Evolutionary conservation across 2,888 invertebrate genomes (phyloP).

Genomic region (Idaea biselata): DNA sequence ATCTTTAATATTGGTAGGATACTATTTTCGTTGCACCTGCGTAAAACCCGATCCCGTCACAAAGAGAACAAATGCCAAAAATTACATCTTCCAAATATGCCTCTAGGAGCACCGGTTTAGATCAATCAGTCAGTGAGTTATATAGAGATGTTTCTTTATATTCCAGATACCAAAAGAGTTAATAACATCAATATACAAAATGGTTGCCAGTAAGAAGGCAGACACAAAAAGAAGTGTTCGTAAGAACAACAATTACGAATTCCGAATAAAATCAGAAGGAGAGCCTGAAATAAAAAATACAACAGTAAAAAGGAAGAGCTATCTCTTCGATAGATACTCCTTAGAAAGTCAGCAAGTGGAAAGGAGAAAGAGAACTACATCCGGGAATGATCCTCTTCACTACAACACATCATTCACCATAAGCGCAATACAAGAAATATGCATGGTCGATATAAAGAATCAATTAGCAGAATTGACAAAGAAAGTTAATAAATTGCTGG

Average conservation of each 20-base stretch:
- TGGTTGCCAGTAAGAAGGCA: slow-evolving; percentile 84
- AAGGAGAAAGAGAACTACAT: slow-evolving; percentile 59
- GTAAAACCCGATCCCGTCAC: too few relatives aligned
- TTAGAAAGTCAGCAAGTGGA: slow-evolving; percentile 68
- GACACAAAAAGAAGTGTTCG: slow-evolving; percentile 79
- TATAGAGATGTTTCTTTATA: background rate
- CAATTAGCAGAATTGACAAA: slow-evolving; percentile 65
- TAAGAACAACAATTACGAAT: slow-evolving; percentile 72
- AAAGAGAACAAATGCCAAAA: too few relatives aligned
- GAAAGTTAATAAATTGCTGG: slow-evolving; percentile 62
- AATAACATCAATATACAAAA: slow-evolving; percentile 85
- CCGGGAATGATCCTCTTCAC: slow-evolving; percentile 39
- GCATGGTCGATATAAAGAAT: slow-evolving; percentile 72
- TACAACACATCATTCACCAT: slow-evolving; percentile 57
- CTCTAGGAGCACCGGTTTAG: background rate
- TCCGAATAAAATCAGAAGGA: slow-evolving; percentile 52
- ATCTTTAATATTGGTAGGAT: too few relatives aligned
- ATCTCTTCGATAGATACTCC: slow-evolving; percentile 68
- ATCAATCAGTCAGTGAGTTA: too few relatives aligned
- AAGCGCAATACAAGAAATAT: slow-evolving; percentile 72
- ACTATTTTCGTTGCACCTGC: too few relatives aligned
- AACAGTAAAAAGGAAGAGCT: slow-evolving; percentile 70
- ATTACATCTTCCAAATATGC: background rate
- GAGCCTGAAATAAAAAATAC: slow-evolving; percentile 53
- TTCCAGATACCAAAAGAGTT: slow-evolving; percentile 86